A percentile compares a stretch with the other conserved stretches of the same genome.
These are phyloP conservation scores for Drosophila bipectinata DNA, from an alignment of 1,140 invertebrate species.

Conservation along the genomic window DNA sequence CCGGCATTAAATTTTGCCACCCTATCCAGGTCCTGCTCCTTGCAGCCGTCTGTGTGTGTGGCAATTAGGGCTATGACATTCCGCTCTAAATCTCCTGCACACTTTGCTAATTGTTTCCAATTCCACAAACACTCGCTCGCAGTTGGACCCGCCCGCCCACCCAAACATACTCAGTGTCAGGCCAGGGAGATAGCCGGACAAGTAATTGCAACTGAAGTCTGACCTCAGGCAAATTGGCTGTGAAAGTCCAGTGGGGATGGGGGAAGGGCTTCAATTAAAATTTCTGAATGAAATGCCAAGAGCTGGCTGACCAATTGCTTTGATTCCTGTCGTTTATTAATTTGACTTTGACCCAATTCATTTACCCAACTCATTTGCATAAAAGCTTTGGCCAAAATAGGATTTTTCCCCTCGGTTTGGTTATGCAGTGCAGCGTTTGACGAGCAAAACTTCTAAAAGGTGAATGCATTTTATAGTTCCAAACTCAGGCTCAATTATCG, in stretches of 20 bases:
- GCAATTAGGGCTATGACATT: slow-evolving; percentile 80
- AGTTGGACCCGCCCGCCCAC: slow-evolving; percentile 8
- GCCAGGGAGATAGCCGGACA: slow-evolving; percentile 20
- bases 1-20: slow-evolving; percentile 74
- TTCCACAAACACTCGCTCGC: slow-evolving; percentile 55
- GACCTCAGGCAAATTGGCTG: slow-evolving; percentile 63
- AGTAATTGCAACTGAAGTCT: slow-evolving; percentile 67
- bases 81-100: slow-evolving; percentile 79
- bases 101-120: slow-evolving; percentile 80
- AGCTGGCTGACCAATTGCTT: slow-evolving; percentile 12
- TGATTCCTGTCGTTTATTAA: slow-evolving; percentile 46
- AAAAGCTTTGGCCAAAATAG: slow-evolving; percentile 8
- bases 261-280: slow-evolving; percentile 53
- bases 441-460: slow-evolving; percentile 21
- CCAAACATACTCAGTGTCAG: slow-evolving; percentile 4
- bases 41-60: slow-evolving; percentile 30
- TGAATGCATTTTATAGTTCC: slow-evolving; percentile 44
- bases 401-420: slow-evolving; percentile 28
- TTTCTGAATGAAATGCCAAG: slow-evolving; percentile 47
- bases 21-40: background rate
- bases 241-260: slow-evolving; percentile 15
- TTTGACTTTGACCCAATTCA: slow-evolving; percentile 27
- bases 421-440: slow-evolving; percentile 26
- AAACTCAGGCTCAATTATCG: slow-evolving; percentile 25
- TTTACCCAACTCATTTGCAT: slow-evolving; percentile 18